Base-by-base conservation (phyloP, 2,797 vertebrate species). In the Myoxocephalus aenaeus region DNA sequence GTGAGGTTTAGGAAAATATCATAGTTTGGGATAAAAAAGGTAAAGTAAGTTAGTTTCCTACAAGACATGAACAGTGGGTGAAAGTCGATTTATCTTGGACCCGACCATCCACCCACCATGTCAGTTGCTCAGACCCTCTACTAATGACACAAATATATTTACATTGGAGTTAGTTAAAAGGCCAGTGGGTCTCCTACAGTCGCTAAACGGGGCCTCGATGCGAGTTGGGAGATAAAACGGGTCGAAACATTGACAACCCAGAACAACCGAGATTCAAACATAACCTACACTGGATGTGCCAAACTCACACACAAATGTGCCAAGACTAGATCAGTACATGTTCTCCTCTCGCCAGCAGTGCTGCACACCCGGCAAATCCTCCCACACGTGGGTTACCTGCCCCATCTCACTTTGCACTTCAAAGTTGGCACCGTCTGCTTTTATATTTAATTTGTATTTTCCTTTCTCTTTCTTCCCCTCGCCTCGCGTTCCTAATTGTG, bases 401-500 rank as follows among this genome's bases (percentile, higher is more conserved):
- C 82, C 81, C 81, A 40, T 84, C 82, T 79, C 62, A 67, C 83
- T 93, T 92, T 92, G 85, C 91, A 93, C 91, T 92, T 95, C 92
- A 95, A 94, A 94, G 92, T 87, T 88, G 85, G 69, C 72, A 48
- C 64, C 40, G 59, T 80, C 76, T 73, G 72, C 70, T 83, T 87
- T 91, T 90, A 42, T 80, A 48, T 50, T 15, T 9, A 8, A 78
- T 75, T 58, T 46, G 44, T 27, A 32, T 22, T 5, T 12, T 2
- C 48, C 22, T 59, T 65, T 77, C 32, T 77, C 73, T 56, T 73
- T 53, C 81, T 77, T 67, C 76, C 82, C 87, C 77, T 82, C 54
- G 61, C 87, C 93, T 94, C 90, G 57, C 75, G 83, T 53, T 25
- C 81, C 82, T 92, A 94, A 95, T 94, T 94, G 92, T 92, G 89